phyloP scores from a whole-genome alignment of 2,113 vertebrate species.

The Steatornis caripensis region DNA sequence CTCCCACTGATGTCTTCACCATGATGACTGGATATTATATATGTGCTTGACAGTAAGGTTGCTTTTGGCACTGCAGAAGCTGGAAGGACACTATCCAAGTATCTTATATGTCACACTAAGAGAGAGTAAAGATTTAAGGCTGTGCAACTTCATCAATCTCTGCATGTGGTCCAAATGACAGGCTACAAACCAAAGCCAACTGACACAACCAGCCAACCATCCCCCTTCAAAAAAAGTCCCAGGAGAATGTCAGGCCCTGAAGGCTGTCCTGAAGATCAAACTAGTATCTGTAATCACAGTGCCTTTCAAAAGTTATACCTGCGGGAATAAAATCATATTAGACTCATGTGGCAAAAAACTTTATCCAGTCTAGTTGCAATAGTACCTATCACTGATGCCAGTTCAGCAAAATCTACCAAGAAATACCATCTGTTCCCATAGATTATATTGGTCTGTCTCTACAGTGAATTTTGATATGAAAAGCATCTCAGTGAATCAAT shows the following conservation, averaged over 20 bases:
- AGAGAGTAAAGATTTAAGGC: background rate
- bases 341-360: background rate
- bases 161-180: background rate
- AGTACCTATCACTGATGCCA: background rate
- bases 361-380: background rate
- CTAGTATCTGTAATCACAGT: background rate
- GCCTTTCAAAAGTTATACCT: background rate
- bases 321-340: background rate
- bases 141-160: background rate
- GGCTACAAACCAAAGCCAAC: background rate
- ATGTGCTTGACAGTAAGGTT: background rate
- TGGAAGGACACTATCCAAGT: background rate
- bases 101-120: rapidly evolving
- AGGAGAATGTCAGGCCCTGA: background rate
- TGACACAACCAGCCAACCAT: background rate
- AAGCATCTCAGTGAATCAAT: background rate
- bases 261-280: background rate
- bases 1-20: background rate
- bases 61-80: background rate
- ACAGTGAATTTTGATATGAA: background rate
- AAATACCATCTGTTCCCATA: background rate
- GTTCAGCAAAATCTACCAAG: background rate
- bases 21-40: background rate
- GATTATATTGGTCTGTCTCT: background rate
- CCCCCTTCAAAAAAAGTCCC: background rate